Percentiles rank a stretch among this genome's conserved stretches.
Conservation (phyloP, 2,888 invertebrate genomes). For the Hydropsyche betteni region DNA sequence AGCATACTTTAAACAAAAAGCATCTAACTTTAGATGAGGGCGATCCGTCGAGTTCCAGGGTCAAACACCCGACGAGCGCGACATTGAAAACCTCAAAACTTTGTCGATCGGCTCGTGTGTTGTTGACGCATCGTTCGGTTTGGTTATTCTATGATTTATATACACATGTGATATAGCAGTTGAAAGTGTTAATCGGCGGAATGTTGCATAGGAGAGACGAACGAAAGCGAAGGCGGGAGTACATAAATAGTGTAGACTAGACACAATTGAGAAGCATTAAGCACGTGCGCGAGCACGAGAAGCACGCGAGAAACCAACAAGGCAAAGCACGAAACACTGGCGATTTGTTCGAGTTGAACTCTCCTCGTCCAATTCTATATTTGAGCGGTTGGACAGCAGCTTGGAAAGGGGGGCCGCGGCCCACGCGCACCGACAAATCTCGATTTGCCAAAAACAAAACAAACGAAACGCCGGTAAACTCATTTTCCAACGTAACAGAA, state of each 20-base stretch:
- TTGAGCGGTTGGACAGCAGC: conserved; percentile 24
- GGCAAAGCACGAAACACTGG: conserved; percentile 20
- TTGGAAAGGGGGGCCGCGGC: conserved; percentile 14
- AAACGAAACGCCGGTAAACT: neutral
- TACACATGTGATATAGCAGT: too few relatives aligned
- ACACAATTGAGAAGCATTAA: neutral
- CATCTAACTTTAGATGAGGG: conserved; percentile 42
- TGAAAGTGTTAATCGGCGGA: too few relatives aligned
- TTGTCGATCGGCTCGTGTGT: neutral
- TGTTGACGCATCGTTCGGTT: too few relatives aligned
- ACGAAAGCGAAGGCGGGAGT: too few relatives aligned
- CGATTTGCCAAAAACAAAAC: neutral
- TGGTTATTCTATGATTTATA: too few relatives aligned
- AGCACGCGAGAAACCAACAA: conserved; percentile 2
- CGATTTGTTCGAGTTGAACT: neutral
- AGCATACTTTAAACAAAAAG: conserved; percentile 17
- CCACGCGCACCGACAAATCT: conserved; percentile 5
- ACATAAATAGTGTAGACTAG: too few relatives aligned
- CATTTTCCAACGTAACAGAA: neutral
- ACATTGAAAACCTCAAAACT: neutral
- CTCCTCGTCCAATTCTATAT: conserved; percentile 26
- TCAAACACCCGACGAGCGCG: conserved; percentile 38
- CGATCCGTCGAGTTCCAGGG: conserved; percentile 34
- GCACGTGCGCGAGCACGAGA: neutral
- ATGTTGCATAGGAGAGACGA: too few relatives aligned